These are phyloP conservation scores for Sialis fuliginosa DNA, from an alignment of 2,888 invertebrate genomes.

Conservation along the genomic window DNA sequence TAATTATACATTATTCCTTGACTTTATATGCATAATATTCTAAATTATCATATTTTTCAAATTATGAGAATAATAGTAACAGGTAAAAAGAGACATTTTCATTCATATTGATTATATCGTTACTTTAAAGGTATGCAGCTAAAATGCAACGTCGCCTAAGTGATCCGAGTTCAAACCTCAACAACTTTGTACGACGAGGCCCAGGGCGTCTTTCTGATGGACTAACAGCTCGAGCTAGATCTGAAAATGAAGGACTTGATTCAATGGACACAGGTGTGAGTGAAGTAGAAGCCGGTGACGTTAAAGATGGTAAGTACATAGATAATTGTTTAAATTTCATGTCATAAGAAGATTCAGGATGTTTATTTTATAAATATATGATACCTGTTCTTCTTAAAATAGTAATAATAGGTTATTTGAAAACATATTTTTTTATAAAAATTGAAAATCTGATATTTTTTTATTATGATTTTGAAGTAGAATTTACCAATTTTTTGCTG, in stretches of 20 bases:
- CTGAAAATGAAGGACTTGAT: constrained; percentile 85
- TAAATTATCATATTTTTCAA: too few relatives aligned
- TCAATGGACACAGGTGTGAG: constrained; percentile 64
- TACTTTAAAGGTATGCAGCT: not conserved
- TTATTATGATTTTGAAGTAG: too few relatives aligned
- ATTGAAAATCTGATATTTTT: too few relatives aligned
- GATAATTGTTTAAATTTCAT: not conserved
- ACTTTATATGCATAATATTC: too few relatives aligned
- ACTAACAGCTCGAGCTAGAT: constrained; percentile 46
- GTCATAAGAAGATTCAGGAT: not conserved
- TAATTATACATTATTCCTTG: too few relatives aligned
- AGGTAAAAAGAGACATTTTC: not conserved
- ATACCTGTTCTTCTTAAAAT: too few relatives aligned
- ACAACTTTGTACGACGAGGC: constrained; percentile 56
- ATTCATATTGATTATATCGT: constrained; percentile 1
- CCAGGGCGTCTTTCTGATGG: constrained; percentile 41
- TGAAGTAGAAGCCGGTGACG: constrained; percentile 87
- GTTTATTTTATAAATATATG: too few relatives aligned
- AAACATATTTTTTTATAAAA: too few relatives aligned
- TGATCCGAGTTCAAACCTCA: constrained; percentile 83
- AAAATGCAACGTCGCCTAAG: constrained; percentile 57
- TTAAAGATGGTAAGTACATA: constrained; percentile 60
- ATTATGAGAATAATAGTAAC: too few relatives aligned
- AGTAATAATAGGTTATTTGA: too few relatives aligned
- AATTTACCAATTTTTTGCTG: too few relatives aligned